Evolutionary conservation across 2,113 vertebrate species (phyloP).

Genomic region (Apistogramma diplotaenia): DNA sequence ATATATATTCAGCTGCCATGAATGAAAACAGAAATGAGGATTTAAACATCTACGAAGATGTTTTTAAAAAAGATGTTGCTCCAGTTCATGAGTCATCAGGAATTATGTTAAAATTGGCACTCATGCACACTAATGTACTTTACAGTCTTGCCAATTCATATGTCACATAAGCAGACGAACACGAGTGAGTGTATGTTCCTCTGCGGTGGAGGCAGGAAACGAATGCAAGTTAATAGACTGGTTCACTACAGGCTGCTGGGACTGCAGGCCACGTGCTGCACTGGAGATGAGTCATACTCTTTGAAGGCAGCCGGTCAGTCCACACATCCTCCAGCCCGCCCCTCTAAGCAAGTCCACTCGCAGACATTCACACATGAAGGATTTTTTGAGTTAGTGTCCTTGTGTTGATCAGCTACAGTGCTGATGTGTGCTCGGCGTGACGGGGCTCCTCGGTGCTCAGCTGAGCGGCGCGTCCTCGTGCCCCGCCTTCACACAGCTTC

Average conservation of each 20-base stretch:
- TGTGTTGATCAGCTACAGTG: slow-evolving; percentile 35
- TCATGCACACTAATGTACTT: slow-evolving; percentile 1
- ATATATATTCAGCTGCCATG: background rate
- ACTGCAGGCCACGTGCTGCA: slow-evolving; percentile 40
- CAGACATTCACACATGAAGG: slow-evolving; percentile 11
- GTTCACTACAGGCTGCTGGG: slow-evolving; percentile 52
- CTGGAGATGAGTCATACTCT: slow-evolving; percentile 68
- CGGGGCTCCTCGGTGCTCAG: slow-evolving; percentile 14
- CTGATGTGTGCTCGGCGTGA: slow-evolving; percentile 33
- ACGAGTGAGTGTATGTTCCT: slow-evolving; percentile 5
- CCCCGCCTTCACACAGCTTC: slow-evolving; percentile 13
- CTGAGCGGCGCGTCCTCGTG: slow-evolving; percentile 18
- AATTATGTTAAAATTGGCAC: slow-evolving; percentile 38
- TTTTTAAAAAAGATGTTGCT: slow-evolving; percentile 10
- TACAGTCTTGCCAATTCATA: slow-evolving; percentile 5
- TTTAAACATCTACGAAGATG: slow-evolving; percentile 39
- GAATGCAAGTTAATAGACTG: slow-evolving; percentile 58
- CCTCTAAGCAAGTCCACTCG: slow-evolving; percentile 12
- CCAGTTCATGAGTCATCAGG: slow-evolving; percentile 53
- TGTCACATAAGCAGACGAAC: background rate
- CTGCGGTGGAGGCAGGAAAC: slow-evolving; percentile 48
- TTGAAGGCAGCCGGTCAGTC: slow-evolving; percentile 51
- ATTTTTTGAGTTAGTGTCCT: slow-evolving; percentile 7
- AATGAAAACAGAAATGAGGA: slow-evolving; percentile 25
- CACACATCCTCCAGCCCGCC: slow-evolving; percentile 52